Conservation (phyloP, 2,888 invertebrate genomes). For the Temnothorax unifasciatus region DNA sequence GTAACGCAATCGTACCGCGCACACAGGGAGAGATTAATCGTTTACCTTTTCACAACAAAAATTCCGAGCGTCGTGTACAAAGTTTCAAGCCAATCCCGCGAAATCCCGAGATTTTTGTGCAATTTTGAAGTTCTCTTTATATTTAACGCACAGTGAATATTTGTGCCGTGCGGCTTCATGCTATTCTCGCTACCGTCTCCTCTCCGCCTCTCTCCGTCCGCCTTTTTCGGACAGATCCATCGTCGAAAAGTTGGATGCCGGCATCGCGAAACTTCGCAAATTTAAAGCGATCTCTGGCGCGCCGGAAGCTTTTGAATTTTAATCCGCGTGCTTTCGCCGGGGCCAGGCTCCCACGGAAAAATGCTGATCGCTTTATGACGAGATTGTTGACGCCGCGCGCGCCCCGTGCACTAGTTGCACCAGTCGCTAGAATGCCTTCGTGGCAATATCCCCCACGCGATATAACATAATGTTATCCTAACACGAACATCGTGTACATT, state of each 20-base stretch:
- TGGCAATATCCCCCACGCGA: conserved; percentile 39
- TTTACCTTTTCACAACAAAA: conserved; percentile 50
- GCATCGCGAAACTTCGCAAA: conserved; percentile 70
- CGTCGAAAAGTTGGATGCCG: conserved; percentile 64
- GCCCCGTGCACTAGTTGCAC: conserved; percentile 49
- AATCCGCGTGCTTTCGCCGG: conserved; percentile 61
- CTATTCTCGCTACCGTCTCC: conserved; percentile 55
- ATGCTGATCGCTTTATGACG: conserved; percentile 65
- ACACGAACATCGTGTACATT: conserved; percentile 44
- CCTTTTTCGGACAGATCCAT: conserved; percentile 57
- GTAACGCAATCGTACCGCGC: conserved; percentile 40
- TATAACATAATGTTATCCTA: conserved; percentile 52
- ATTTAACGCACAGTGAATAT: conserved; percentile 50
- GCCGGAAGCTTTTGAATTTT: conserved; percentile 72
- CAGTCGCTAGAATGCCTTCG: conserved; percentile 35
- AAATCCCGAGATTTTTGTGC: conserved; percentile 45
- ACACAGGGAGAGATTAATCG: conserved; percentile 35
- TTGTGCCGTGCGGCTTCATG: conserved; percentile 43
- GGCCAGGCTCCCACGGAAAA: conserved; percentile 56
- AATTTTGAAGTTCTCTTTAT: conserved; percentile 51
- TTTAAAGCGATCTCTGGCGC: conserved; percentile 68
- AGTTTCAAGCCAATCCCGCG: conserved; percentile 40
- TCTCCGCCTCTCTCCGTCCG: conserved; percentile 39
- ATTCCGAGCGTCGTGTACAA: conserved; percentile 37
- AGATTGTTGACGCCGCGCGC: conserved; percentile 41